Conservation (phyloP, 1,140 invertebrate genomes). For the Ctenoplectra terminalis region DNA sequence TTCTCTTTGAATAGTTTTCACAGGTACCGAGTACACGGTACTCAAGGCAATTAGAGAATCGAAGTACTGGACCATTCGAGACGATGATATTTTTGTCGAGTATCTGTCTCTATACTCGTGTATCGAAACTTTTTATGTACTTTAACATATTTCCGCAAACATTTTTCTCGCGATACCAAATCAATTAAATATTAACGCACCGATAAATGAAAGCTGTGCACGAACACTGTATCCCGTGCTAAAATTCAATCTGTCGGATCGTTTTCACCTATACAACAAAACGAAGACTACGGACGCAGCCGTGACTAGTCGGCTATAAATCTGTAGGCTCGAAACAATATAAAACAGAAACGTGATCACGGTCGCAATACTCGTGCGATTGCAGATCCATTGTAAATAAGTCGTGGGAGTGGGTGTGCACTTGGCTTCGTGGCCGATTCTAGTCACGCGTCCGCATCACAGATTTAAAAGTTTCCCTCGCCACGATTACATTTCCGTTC, state of each 20-base stretch:
- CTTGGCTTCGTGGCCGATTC: background rate
- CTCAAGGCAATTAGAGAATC: background rate
- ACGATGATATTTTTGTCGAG: too few relatives aligned
- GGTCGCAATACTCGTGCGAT: background rate
- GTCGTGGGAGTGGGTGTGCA: background rate
- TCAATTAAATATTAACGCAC: too few relatives aligned
- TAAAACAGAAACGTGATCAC: conserved; percentile 31
- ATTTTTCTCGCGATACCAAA: background rate
- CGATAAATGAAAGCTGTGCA: too few relatives aligned
- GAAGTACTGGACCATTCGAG: background rate
- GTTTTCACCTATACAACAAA: background rate
- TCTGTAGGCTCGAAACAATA: background rate
- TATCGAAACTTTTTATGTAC: too few relatives aligned
- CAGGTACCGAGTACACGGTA: background rate
- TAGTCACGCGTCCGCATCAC: conserved; percentile 31
- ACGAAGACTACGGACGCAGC: background rate
- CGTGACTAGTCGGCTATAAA: background rate
- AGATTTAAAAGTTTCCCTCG: conserved; percentile 37
- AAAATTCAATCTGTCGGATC: background rate
- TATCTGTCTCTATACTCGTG: background rate
- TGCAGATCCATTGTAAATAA: conserved; percentile 5
- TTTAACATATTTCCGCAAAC: too few relatives aligned
- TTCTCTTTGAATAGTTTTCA: background rate
- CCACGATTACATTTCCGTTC: conserved; percentile 31
- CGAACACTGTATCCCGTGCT: too few relatives aligned